Base-by-base conservation (phyloP, 2,888 invertebrate genomes). In the Ernsta delagoae region DNA sequence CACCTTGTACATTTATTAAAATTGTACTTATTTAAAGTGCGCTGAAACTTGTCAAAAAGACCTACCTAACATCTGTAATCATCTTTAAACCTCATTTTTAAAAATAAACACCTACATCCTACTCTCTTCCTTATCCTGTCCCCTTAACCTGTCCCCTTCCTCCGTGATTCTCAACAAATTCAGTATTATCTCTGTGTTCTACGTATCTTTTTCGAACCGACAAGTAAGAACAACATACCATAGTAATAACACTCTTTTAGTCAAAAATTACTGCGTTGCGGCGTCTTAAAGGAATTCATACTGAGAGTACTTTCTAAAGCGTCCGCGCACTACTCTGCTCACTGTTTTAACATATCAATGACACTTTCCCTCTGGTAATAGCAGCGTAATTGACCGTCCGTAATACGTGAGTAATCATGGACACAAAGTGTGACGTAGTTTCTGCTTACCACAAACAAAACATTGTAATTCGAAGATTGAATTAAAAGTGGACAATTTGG, bases 311-410 rank as follows among this genome's bases (percentile, higher is more conserved):
- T 76, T 77, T 75, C 76, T 74, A 76, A 72, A 73, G 72, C 57
- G 69, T 31, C 73, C 70, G 72, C 53, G 53, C 53, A 53, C 45
- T 43, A 34, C 50, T 54, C 16, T 48, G 45, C 56, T 68, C 53
- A 53, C 24, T 53, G 77, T 83, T 82, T 83, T 84, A 83, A 84
- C 86, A 87, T 89, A 90, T 89, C 89, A 87, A 86, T 89, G 89
- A 88, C 89, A 88, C 90, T 90, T 90, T 90, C 90, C 76, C 86
- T 77, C 71, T 45, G 24, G 74, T 75, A 78, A 78, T 78, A 70
- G 69, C 73, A 73, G 79, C 81, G 83, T 85, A 87, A 86, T 84
- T 72, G 75, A 45, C 65, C 24, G 70, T 66, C 24, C 61, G 61
- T 67, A 56, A 56, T 54, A 56, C 60, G 43, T 56, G 59, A 53